Evolutionary conservation across 2,113 vertebrate genomes (phyloP).

Genomic region (Limnothrissa miodon): DNA sequence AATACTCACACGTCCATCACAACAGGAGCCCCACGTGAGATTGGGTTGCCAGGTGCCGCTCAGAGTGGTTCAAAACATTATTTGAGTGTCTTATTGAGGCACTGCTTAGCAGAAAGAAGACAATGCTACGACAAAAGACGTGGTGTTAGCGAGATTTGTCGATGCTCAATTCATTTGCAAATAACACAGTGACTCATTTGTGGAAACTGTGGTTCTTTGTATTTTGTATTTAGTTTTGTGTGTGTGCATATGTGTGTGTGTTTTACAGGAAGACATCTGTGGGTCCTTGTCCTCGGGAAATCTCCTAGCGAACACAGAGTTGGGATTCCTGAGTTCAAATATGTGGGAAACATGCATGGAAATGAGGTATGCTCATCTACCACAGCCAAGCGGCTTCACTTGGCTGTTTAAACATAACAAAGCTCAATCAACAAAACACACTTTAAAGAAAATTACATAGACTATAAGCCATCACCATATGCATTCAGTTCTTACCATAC

Average conservation of each 20-base stretch:
- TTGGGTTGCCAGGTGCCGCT: conserved; percentile 40
- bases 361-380: conserved; percentile 77
- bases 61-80: conserved; percentile 20
- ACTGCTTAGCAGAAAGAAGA: conserved; percentile 6
- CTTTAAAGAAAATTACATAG: not conserved
- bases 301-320: conserved; percentile 76
- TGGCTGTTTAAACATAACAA: not conserved
- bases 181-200: not conserved
- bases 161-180: conserved; percentile 24
- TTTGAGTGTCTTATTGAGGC: conserved; percentile 30
- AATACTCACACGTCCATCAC: not conserved
- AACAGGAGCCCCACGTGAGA: not conserved
- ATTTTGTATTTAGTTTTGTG: conserved; percentile 52
- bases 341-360: conserved; percentile 88
- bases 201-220: conserved; percentile 36
- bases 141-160: conserved; percentile 20
- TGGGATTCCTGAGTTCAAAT: conserved; percentile 88
- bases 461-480: too few species aligned
- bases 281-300: conserved; percentile 82
- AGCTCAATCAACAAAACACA: not conserved
- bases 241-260: conserved; percentile 38
- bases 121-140: conserved; percentile 20
- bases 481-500: too few species aligned
- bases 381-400: not conserved
- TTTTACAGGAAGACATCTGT: conserved; percentile 82